phyloP scores from a whole-genome alignment of 2,888 invertebrate genomes.

The Leptinotarsa tumamoca region DNA sequence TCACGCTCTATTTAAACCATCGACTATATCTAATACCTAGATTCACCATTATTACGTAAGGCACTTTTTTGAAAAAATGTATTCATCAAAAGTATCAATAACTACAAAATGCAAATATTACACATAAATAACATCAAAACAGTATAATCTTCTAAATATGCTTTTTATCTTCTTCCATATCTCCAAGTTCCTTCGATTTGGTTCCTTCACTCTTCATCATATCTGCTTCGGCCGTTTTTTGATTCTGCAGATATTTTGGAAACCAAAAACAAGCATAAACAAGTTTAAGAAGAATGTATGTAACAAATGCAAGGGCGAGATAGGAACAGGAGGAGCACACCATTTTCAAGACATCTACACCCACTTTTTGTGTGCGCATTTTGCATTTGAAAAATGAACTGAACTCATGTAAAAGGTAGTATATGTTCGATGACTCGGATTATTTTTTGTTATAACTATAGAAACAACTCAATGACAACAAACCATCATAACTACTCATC shows the following conservation, averaged over 20 bases:
- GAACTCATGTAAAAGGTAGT: conserved; percentile 6
- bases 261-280: conserved; percentile 76
- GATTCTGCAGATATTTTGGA: conserved; percentile 72
- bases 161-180: conserved; percentile 43
- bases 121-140: background rate
- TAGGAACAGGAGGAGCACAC: conserved; percentile 74
- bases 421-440: background rate
- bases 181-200: conserved; percentile 60
- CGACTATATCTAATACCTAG: no score
- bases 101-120: background rate
- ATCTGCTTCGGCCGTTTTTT: conserved; percentile 64
- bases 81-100: background rate
- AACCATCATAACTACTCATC: conserved; percentile 15
- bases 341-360: conserved; percentile 78
- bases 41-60: no score
- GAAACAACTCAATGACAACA: conserved; percentile 46
- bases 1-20: no score
- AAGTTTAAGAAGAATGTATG: conserved; percentile 76
- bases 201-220: conserved; percentile 53
- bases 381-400: conserved; percentile 19
- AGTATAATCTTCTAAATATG: background rate
- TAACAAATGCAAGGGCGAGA: conserved; percentile 71
- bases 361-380: conserved; percentile 78
- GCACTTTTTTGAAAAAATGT: background rate
- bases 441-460: conserved; percentile 39